phyloP scores from a whole-genome alignment of 2,797 vertebrate genomes.

The Danio aesculapii region DNA sequence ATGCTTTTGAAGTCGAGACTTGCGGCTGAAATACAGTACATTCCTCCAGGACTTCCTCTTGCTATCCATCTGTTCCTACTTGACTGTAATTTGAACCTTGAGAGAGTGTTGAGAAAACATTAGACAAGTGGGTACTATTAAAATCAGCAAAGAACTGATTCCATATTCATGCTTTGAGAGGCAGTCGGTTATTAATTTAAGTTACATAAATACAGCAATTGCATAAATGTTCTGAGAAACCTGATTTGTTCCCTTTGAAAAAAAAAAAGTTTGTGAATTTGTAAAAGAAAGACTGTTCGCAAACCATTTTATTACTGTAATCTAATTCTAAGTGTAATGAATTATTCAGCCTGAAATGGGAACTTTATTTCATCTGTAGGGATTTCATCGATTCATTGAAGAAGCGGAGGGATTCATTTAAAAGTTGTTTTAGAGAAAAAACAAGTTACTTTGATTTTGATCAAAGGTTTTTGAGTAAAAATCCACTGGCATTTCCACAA shows the following conservation, averaged over 20 bases:
- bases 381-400: neutral
- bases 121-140: slow-evolving; percentile 66
- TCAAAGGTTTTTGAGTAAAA: neutral
- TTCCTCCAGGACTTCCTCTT: slow-evolving; percentile 62
- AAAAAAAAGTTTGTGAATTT: neutral
- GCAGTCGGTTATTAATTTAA: slow-evolving; percentile 31
- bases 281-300: neutral
- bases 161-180: slow-evolving; percentile 61
- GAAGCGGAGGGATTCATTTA: neutral
- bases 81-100: slow-evolving; percentile 69
- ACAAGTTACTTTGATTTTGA: too few species aligned
- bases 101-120: slow-evolving; percentile 70
- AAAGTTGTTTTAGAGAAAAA: neutral
- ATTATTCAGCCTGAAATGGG: neutral
- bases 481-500: neutral
- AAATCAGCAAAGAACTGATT: slow-evolving; percentile 70
- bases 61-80: slow-evolving; percentile 73
- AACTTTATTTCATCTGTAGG: neutral
- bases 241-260: slow-evolving; percentile 1
- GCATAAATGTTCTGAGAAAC: slow-evolving; percentile 53
- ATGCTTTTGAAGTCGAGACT: slow-evolving; percentile 33
- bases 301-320: neutral
- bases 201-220: slow-evolving; percentile 54
- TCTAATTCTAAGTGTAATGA: neutral
- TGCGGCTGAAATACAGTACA: slow-evolving; percentile 61